These are phyloP conservation scores for Epinephelus awoara DNA, from an alignment of 2,797 vertebrate species.

Conservation along the genomic window DNA sequence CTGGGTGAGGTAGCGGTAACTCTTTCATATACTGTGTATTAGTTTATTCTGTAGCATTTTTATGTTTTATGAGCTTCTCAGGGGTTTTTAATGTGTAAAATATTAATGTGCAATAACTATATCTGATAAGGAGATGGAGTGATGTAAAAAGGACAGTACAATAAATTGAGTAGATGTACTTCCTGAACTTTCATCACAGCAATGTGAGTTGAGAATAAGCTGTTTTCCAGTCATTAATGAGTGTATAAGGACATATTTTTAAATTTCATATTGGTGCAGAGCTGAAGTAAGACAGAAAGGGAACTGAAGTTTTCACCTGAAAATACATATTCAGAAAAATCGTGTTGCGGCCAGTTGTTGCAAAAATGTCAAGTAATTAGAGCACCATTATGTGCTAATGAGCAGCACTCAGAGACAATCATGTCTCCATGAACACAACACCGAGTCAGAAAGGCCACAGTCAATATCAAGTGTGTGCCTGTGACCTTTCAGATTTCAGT, in stretches of 20 bases:
- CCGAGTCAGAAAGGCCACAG: conserved; percentile 36
- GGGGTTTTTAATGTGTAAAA: no score
- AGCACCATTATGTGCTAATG: conserved; percentile 27
- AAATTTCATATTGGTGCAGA: not conserved
- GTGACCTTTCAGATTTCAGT: conserved; percentile 51
- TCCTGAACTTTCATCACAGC: no score
- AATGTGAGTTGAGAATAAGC: not conserved
- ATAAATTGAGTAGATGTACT: no score
- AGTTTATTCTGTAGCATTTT: no score
- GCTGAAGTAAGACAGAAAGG: no score
- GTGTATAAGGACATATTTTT: not conserved
- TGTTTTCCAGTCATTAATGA: not conserved
- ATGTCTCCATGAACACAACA: conserved; percentile 29
- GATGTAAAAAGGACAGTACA: no score
- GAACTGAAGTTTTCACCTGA: not conserved
- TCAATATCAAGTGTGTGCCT: conserved; percentile 19
- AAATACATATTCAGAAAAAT: not conserved
- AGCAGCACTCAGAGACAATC: conserved; percentile 35
- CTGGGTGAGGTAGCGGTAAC: no score
- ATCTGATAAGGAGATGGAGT: no score
- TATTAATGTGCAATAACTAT: no score
- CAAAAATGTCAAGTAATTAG: conserved; percentile 34
- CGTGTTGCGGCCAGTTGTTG: not conserved
- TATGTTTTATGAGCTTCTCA: no score
- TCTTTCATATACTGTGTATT: no score